Evolutionary conservation across 2,888 invertebrate genomes (phyloP), one percentile per base, ranked within the genome.

Genomic region (Plebejus melissa): DNA sequence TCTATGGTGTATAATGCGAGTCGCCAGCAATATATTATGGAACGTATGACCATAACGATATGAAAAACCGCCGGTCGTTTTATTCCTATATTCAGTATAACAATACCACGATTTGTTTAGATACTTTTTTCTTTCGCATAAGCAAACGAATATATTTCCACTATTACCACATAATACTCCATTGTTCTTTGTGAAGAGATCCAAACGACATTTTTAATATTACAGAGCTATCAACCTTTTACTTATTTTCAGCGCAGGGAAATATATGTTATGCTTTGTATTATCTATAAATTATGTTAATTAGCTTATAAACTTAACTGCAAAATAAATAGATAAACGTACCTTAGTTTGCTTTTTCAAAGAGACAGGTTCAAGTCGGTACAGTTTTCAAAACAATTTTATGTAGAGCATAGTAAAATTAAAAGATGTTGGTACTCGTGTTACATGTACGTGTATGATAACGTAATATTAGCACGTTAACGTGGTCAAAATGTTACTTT

Each of bases 111-210:
- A 91, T 91, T 92, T 92, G 91, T 90, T 92, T 91, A 89, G 90
- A 89, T 90, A 88, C 88, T 92, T 93, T 91, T 90, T 93, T 91
- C 88, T 54, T 72, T 72, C 86, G 88, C 88, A 88, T 88, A 89
- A 90, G 86, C 86, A 89, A 90, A 90, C 86, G 90, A 89, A 93
- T 93, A 91, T 91, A 92, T 93, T 91, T 92, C 88, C 90, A 91
- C 90, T 91, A 93, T 93, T 93, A 92, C 91, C 93, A 93, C 93
- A 93, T 93, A 93, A 93, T 93, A 90, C 92, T 85, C 93, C 89
- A 93, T 93, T 93, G 93, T 93, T 93, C 92, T 89, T 85, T 84
- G 85, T 87, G 87, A 86, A 89, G 90, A 90, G 92, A 90, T 91
- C 91, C 89, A 89, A 91, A 87, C 86, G 86, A 84, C 86, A 89